Conservation (phyloP, 1,140 invertebrate genomes). For the Delia radicum region DNA sequence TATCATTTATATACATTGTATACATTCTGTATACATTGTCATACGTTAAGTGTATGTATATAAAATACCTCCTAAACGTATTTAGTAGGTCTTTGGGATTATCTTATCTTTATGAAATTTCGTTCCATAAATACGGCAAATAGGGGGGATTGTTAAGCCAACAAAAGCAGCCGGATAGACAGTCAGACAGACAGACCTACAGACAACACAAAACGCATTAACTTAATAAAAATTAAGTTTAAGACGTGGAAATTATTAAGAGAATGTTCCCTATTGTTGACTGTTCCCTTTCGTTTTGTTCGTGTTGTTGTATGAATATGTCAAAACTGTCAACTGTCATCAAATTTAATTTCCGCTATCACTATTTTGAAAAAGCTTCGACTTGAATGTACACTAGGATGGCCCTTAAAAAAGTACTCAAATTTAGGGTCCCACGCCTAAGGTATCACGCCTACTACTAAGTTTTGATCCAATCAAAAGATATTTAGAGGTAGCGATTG, state of each 20-base stretch:
- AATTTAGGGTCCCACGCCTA: too few species aligned
- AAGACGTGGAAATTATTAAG: background rate
- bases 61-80: slow-evolving; percentile 11
- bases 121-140: background rate
- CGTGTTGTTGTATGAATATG: too few species aligned
- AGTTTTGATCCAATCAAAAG: too few species aligned
- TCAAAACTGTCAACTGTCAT: too few species aligned
- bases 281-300: background rate
- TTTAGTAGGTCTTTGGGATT: slow-evolving; percentile 14
- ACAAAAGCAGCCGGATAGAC: background rate
- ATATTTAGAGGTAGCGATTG: too few species aligned
- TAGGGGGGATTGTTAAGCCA: background rate
- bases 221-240: background rate
- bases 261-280: too few species aligned
- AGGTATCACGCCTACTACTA: too few species aligned
- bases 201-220: slow-evolving; percentile 10
- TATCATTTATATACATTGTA: background rate
- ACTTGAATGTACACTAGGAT: too few species aligned
- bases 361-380: too few species aligned
- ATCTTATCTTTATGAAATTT: background rate
- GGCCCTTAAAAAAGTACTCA: too few species aligned
- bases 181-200: background rate
- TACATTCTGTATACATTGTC: too few species aligned
- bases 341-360: too few species aligned
- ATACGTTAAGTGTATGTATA: background rate